Evolutionary conservation across 1,140 invertebrate species (phyloP).

Genomic region (Teleopsis dalmanni): DNA sequence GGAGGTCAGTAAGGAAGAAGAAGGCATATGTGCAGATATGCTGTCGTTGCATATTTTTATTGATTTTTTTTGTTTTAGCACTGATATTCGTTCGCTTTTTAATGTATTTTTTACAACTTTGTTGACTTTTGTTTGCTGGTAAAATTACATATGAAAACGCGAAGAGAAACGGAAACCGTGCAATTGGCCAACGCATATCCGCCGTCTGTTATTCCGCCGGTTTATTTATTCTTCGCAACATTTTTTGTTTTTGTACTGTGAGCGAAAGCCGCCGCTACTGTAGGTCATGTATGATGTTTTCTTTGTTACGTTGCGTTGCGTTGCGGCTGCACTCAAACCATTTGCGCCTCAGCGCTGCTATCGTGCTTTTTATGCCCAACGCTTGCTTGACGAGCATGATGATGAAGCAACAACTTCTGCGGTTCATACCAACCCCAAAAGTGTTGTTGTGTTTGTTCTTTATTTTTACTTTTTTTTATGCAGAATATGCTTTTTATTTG

Average conservation of each 20-base stretch:
- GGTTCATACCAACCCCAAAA: background rate
- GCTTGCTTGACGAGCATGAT: slow-evolving; percentile 1
- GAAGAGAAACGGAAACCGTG: slow-evolving; percentile 12
- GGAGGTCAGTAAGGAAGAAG: too few species aligned
- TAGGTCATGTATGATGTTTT: background rate
- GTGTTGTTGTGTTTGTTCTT: background rate
- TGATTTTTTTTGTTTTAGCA: too few species aligned
- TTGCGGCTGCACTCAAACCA: too few species aligned
- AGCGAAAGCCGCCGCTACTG: background rate
- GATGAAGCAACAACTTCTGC: slow-evolving; percentile 6
- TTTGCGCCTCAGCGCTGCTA: too few species aligned
- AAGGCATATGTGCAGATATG: too few species aligned
- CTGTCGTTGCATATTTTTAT: too few species aligned
- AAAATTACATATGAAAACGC: background rate
- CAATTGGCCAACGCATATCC: slow-evolving; percentile 15
- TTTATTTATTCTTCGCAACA: background rate
- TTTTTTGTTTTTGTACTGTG: background rate
- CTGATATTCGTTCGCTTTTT: too few species aligned
- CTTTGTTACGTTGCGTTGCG: too few species aligned
- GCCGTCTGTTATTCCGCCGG: background rate
- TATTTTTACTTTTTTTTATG: slow-evolving; percentile 2
- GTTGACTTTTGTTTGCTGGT: background rate
- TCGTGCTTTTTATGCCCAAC: background rate
- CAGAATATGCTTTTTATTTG: too few species aligned
- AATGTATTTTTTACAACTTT: too few species aligned